Percentiles rank a stretch among this genome's conserved stretches.
phyloP scores from a whole-genome alignment of 2,113 vertebrate genomes.

The Cheilinus undulatus region DNA sequence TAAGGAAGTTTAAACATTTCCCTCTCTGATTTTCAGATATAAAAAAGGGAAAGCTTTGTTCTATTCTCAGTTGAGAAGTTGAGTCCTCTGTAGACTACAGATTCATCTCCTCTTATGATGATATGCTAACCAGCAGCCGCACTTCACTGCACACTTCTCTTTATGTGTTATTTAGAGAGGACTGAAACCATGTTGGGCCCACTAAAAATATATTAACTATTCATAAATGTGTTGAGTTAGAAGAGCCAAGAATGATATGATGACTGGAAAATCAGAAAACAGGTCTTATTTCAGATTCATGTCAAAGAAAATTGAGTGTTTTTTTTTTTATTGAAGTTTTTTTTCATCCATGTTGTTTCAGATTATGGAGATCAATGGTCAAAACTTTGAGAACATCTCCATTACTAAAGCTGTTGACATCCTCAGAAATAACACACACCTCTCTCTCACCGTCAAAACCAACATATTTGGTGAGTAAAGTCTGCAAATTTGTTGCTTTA shows the following conservation, averaged over 20 bases:
- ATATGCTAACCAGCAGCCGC: not conserved
- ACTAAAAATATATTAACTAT: not conserved
- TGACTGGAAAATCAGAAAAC: not conserved
- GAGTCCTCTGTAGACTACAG: not conserved
- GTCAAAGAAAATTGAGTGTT: too few species aligned
- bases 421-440: conserved; percentile 94
- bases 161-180: conserved; percentile 1
- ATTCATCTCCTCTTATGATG: not conserved
- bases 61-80: too few species aligned
- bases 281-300: not conserved
- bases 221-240: conserved; percentile 3
- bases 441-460: conserved; percentile 96
- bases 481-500: not conserved
- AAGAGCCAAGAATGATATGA: not conserved
- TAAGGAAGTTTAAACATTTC: not conserved
- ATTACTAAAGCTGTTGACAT: conserved; percentile 94
- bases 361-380: conserved; percentile 99
- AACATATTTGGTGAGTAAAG: conserved; percentile 94
- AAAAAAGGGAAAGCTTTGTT: too few species aligned
- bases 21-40: not conserved
- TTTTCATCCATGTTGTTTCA: conserved; percentile 64
- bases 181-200: not conserved
- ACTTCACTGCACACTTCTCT: not conserved
- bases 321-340: too few species aligned
- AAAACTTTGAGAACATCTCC: conserved; percentile 98